Base-by-base conservation (phyloP, 1,140 invertebrate genomes). In the Halictus rubicundus region DNA sequence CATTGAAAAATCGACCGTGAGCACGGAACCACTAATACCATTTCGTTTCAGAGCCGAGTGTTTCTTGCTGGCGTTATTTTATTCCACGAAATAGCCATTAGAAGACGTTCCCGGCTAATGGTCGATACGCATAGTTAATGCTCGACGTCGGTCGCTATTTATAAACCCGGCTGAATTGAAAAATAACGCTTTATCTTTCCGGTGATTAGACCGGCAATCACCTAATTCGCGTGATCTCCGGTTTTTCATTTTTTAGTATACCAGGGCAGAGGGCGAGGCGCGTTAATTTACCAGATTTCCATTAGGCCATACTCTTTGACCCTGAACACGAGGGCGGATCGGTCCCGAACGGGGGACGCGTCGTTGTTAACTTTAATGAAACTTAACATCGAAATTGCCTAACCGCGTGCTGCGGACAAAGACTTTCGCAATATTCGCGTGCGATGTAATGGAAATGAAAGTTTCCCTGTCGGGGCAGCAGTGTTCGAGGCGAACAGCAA, bases 351-450 rank as follows among this genome's bases (percentile, higher is more conserved):
- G 16, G 12, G 9, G 12, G 9, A 25, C 46, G 52, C 27, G 52
- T 1, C 42, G 21, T 14, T 37, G 63, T 71, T 81, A 64, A 72
- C 65, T 68, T 73, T 80, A 77, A 81, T 70, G 59, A 69, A 81
- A 77, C 59, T 80, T 80, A 77, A 70, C 66, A 37, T 54, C n/a
- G 52, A 42, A 68, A 80, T 73, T 61, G 23, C 57, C 46, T 16
- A 19, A 21, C 16, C 16, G 49, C 6, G 49, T 21, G 14, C 10
- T n/a, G 1, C 7, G 46, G 27, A 72, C 37, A 59, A 64, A 65
- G 60, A 27, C 37, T 27, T 25, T 25, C n/a, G 60, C 14, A 21
- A 64, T 72, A 72, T 57, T 64, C 49, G 49, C 25, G 21, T 12
- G 23, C 0, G 23, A 52, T 32, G 27, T 74, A 68, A 79, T 74